Percentiles rank a stretch among this genome's conserved stretches.
Evolutionary conservation across 2,113 vertebrate species (phyloP).

Genomic region (Alethe castanea): DNA sequence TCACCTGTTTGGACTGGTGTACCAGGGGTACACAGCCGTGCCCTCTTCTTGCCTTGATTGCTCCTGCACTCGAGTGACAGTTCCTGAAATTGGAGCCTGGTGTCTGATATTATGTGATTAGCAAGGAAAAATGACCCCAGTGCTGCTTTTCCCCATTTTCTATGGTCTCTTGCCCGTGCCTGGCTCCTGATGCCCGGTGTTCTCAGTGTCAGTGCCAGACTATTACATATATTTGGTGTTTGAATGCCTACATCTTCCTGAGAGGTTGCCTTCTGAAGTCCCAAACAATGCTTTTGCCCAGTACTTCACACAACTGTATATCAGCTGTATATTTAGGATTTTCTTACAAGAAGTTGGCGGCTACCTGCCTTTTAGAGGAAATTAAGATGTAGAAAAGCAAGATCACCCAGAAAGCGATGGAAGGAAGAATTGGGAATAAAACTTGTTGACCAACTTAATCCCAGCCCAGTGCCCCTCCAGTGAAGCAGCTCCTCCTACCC

Average conservation of each 20-base stretch:
- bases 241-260: not conserved
- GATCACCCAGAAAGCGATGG: not conserved
- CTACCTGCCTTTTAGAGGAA: not conserved
- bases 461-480: not conserved
- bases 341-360: not conserved
- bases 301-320: not conserved
- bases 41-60: not conserved
- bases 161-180: rapidly evolving
- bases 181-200: not conserved
- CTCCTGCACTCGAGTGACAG: not conserved
- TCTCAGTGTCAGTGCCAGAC: not conserved
- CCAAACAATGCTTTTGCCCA: not conserved
- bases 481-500: not conserved
- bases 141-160: not conserved
- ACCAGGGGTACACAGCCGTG: not conserved
- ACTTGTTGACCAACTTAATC: not conserved
- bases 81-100: not conserved
- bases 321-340: not conserved
- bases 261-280: not conserved
- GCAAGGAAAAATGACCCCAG: not conserved
- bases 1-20: not conserved
- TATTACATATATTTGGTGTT: not conserved
- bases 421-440: not conserved
- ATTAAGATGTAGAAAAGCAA: not conserved
- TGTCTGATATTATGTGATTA: not conserved